A percentile compares a stretch with the other conserved stretches of the same genome.
Conservation (phyloP, 1,140 invertebrate species). For the Bombus turneri region DNA sequence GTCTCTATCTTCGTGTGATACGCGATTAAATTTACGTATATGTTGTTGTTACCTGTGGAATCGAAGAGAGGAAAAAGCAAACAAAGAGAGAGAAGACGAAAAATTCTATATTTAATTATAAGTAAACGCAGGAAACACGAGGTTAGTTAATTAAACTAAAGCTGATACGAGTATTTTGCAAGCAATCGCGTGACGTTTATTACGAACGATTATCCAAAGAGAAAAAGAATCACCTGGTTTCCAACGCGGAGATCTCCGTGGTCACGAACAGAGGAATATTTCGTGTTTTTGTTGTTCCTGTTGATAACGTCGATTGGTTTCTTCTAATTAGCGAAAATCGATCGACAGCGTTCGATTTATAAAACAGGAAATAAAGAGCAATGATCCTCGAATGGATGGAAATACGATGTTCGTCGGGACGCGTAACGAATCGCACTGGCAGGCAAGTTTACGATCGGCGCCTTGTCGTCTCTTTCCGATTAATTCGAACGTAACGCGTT, state of each 20-base stretch:
- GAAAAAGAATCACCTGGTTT: not conserved
- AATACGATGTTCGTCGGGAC: constrained; percentile 8
- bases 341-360: not conserved
- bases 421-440: not conserved
- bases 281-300: constrained; percentile 15
- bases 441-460: constrained; percentile 19
- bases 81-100: no score
- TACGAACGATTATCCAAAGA: not conserved
- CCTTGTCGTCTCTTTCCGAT: not conserved
- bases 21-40: not conserved
- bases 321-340: constrained; percentile 24
- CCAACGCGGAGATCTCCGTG: not conserved
- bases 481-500: not conserved
- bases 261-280: constrained; percentile 16
- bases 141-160: constrained; percentile 19
- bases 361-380: constrained; percentile 25
- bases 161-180: no score
- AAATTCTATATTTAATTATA: not conserved
- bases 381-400: constrained; percentile 18
- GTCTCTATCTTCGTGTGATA: not conserved
- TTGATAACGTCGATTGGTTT: not conserved
- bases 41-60: not conserved
- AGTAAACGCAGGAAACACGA: no score
- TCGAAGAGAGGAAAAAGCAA: no score
- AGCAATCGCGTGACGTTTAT: not conserved